phyloP scores from a whole-genome alignment of 2,888 invertebrate species.

The Actias luna region DNA sequence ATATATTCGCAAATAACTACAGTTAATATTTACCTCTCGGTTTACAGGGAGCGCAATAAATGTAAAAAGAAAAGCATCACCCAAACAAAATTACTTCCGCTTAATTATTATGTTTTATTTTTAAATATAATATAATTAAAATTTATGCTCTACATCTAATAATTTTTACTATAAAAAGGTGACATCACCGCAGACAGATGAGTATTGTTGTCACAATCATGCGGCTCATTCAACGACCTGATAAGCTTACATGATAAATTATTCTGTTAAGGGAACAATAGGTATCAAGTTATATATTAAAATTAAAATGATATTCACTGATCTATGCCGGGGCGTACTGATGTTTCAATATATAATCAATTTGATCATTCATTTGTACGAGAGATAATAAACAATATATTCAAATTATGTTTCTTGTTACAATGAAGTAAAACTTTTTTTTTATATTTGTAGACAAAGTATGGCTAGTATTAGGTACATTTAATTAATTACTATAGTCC shows the following conservation, averaged over 20 bases:
- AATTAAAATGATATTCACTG: constrained; percentile 14
- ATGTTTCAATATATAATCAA: not conserved
- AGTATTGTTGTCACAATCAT: constrained; percentile 54
- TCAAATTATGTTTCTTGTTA: no score
- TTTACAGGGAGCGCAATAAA: no score
- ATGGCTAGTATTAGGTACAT: no score
- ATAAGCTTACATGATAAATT: constrained; percentile 53
- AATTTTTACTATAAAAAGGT: constrained; percentile 37
- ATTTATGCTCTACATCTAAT: constrained; percentile 30
- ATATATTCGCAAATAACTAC: no score
- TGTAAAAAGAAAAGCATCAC: no score
- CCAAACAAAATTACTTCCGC: not conserved
- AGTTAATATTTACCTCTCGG: no score
- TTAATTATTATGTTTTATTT: not conserved
- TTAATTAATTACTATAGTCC: no score
- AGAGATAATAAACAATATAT: not conserved
- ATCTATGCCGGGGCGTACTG: not conserved
- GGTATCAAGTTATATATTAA: constrained; percentile 24
- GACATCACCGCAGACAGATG: constrained; percentile 34
- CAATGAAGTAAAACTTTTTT: no score
- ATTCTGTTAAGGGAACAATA: constrained; percentile 40
- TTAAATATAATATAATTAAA: not conserved
- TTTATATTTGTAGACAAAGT: no score
- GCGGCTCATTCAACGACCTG: constrained; percentile 46
- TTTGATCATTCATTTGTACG: not conserved